Base-by-base conservation (phyloP, 2,113 vertebrate species). In the Ranitomeya variabilis region DNA sequence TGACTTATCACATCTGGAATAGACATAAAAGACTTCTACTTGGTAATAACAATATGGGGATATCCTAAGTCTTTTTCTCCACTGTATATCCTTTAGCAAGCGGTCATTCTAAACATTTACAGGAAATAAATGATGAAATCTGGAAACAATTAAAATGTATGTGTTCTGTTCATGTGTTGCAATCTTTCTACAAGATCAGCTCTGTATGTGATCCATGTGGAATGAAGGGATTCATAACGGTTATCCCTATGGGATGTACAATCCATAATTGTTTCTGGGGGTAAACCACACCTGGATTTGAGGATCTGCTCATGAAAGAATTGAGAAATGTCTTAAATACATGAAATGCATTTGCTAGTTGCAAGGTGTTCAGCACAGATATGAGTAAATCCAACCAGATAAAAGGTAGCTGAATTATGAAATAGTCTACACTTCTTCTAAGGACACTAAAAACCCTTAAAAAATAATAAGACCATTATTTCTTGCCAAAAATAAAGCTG, bases 241-340 rank as follows among this genome's bases (percentile, higher is more conserved):
- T 74, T 74, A 45, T 51, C 31, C 71, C 45, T 31, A 37, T 9
- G 31, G 31, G 15, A 45, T 74, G 37, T 74, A 51, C 23, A 74
- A 74, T 74, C 26, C 37, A 74, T 74, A 51, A 74, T 74, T 19
- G 45, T 76, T 52, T 76, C 73, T 4, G 18, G 12, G 18, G 16
- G 73, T 52, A 21, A 76, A 51, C 0, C 18, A 51, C 45, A 76
- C 71, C 71, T 45, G 71, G 71, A 74, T 18, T 45, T 74, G 71
- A 74, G 71, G 73, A 76, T 52, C 16, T 5, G 37, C 73, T 76
- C 45, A 11, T 19, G 23, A 1, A 80, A 18, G 15, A 9, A 31
- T 57, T 23, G n/a, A 60, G 59, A 81, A 81, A 51, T 82, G 66
- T 66, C 45, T 82, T 14, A 45, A 83, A 67, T 83, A 82, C 10